Evolutionary conservation across 2,888 invertebrate genomes (phyloP).

Genomic region (Diloba caeruleocephala): DNA sequence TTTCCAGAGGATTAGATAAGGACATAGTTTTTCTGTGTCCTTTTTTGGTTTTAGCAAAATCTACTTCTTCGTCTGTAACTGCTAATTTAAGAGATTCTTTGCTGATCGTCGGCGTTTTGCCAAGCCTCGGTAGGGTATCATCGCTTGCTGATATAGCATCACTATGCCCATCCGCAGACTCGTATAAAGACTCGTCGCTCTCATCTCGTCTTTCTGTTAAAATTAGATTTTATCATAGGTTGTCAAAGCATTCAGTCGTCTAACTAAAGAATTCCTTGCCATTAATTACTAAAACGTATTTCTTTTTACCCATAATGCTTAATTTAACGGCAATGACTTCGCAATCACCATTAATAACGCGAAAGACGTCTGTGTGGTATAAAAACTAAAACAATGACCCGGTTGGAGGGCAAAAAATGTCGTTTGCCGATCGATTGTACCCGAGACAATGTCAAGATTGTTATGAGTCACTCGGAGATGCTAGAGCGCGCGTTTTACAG

Average conservation of each 20-base stretch:
- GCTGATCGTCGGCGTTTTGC: constrained; percentile 82
- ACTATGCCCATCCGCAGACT: constrained; percentile 85
- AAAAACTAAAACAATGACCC: constrained; percentile 63
- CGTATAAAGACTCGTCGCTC: constrained; percentile 85
- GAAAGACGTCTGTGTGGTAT: constrained; percentile 43
- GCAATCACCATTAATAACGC: constrained; percentile 44
- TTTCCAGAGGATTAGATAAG: constrained; percentile 83
- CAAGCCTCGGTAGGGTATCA: constrained; percentile 76
- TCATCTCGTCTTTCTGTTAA: constrained; percentile 83
- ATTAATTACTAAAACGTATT: constrained; percentile 45
- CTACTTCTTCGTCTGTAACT: constrained; percentile 84
- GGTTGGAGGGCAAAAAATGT: constrained; percentile 54
- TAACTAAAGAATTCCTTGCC: constrained; percentile 62
- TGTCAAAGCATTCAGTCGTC: constrained; percentile 10
- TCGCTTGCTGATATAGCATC: constrained; percentile 84
- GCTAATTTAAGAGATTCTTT: constrained; percentile 85
- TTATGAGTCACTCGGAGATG: constrained; percentile 53
- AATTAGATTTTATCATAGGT: constrained; percentile 52
- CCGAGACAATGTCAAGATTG: constrained; percentile 56
- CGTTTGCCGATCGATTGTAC: constrained; percentile 57
- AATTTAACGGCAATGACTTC: constrained; percentile 44
- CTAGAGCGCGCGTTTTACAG: constrained; percentile 37
- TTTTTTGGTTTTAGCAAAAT: constrained; percentile 71
- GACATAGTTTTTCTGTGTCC: constrained; percentile 86
- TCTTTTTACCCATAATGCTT: constrained; percentile 40